These are phyloP conservation scores for Scaptomyza parva DNA, from an alignment of 2,888 invertebrate species.

Conservation along the genomic window DNA sequence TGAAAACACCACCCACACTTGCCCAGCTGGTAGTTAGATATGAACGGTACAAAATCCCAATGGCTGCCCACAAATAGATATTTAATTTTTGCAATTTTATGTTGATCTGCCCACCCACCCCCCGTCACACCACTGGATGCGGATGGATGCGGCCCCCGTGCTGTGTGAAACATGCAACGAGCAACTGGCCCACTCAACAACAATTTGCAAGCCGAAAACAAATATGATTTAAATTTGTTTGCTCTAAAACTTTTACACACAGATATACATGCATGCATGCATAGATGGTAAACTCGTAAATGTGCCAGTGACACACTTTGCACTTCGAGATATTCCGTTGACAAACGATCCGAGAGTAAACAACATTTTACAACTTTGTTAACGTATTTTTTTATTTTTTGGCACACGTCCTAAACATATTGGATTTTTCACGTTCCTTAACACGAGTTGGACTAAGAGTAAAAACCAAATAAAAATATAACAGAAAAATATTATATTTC, in stretches of 20 bases:
- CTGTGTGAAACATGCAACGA: conserved; percentile 39
- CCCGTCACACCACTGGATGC: too few species aligned
- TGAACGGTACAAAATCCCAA: conserved; percentile 47
- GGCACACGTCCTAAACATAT: neutral
- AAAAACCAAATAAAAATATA: neutral
- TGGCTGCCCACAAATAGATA: conserved; percentile 65
- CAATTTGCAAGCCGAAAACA: conserved; percentile 58
- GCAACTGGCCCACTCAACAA: conserved; percentile 46
- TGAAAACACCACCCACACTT: conserved; percentile 41
- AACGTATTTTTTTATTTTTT: neutral
- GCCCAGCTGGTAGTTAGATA: conserved; percentile 23
- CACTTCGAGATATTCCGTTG: conserved; percentile 10
- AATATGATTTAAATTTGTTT: conserved; percentile 69
- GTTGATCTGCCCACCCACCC: conserved; percentile 51
- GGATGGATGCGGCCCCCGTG: conserved; percentile 28
- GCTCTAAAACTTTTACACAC: conserved; percentile 48
- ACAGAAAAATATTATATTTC: too few species aligned
- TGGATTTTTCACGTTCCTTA: neutral
- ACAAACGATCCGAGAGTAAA: conserved; percentile 32
- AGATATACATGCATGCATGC: conserved; percentile 4
- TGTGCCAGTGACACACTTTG: conserved; percentile 52
- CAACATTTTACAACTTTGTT: conserved; percentile 23
- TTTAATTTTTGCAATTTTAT: conserved; percentile 69
- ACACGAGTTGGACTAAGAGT: neutral
- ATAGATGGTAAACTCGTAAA: conserved; percentile 39